A percentile compares a stretch with the other conserved stretches of the same genome.
These are phyloP conservation scores for Damaliscus lunatus DNA, from an alignment of 2,113 vertebrate species.

Conservation along the genomic window DNA sequence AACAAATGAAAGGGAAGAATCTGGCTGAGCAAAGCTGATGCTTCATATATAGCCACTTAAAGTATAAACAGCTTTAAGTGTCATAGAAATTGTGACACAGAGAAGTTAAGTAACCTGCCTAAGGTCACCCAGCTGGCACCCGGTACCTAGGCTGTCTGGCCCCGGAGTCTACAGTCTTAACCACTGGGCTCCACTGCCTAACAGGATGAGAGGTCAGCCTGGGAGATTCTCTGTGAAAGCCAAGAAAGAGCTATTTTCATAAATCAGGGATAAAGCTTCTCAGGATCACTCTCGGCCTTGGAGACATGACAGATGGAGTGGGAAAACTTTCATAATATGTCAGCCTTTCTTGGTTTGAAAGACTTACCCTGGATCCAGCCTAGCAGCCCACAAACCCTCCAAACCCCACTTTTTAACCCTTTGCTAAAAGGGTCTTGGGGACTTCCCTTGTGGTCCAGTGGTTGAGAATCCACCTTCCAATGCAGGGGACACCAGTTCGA, in stretches of 20 bases:
- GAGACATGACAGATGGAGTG: neutral
- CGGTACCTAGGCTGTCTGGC: neutral
- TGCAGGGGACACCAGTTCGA: neutral
- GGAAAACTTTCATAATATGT: neutral
- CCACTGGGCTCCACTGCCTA: neutral
- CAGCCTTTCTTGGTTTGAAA: neutral
- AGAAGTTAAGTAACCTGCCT: neutral
- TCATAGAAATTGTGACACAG: neutral
- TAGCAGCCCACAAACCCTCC: neutral
- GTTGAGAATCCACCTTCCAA: neutral
- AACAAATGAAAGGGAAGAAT: neutral
- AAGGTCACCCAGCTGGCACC: neutral
- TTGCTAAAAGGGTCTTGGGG: neutral
- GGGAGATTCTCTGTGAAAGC: neutral
- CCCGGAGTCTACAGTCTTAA: neutral
- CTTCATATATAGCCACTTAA: neutral
- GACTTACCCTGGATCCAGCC: neutral
- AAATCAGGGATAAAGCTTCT: neutral
- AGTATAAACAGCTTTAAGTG: neutral
- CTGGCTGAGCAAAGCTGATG: neutral
- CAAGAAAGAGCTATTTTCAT: neutral
- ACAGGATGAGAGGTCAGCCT: neutral
- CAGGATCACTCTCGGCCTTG: neutral
- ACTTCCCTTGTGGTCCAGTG: neutral
- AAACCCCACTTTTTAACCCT: neutral